Evolutionary conservation across 64 coral and sea anemone genomes (phyloP), one percentile per base, ranked within the genome.

Genomic region (Stichodactyla helianthus): DNA sequence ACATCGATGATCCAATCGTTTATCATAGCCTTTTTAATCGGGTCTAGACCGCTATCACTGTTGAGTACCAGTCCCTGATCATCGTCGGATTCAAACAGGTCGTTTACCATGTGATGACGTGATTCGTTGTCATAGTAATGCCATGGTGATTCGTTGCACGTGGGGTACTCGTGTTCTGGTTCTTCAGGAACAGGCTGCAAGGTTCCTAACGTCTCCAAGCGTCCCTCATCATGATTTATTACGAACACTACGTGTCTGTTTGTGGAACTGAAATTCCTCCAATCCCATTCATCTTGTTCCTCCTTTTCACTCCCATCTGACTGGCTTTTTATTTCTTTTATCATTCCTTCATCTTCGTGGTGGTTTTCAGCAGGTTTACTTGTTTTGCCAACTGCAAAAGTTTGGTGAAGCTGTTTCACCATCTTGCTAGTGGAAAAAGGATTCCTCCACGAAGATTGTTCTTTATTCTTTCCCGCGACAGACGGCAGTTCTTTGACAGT

Each of bases 101-200:
- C 78, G 8, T 81, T 15, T 19, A 19, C 52, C 31, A 5, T 16
- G 35, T 81, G 51, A 81, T 54, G 35, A 1, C 18, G 5, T 22
- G 51, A 20, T 54, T 81, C 78, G 78, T 81, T 54, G 52, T 54
- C 78, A 81, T 81, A 51, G 78, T 52, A 81, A 81, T 52, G 35
- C 78, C 78, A 81, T 81, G 51, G 78, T 81, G 78, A 81, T 81
- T 81, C 14, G 10, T 52, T 81, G 51, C 50, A 81, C 50, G 52
- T 28, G 78, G 52, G 14, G 13, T 18, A 51, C 26, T 81, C 50
- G 78, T 81, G 78, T 14, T 51, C 78, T 52, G 78, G 78, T 54
- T 81, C 78, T 9, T 81, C 78, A 1, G 78, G 78, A 6, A 81
- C 78, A 6, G 78, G 78, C 5, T 52, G 78, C 26, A 81, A 14